A percentile compares a stretch with the other conserved stretches of the same genome.
Evolutionary conservation across 2,113 vertebrate genomes (phyloP).

Genomic region (Mandrillus leucophaeus): DNA sequence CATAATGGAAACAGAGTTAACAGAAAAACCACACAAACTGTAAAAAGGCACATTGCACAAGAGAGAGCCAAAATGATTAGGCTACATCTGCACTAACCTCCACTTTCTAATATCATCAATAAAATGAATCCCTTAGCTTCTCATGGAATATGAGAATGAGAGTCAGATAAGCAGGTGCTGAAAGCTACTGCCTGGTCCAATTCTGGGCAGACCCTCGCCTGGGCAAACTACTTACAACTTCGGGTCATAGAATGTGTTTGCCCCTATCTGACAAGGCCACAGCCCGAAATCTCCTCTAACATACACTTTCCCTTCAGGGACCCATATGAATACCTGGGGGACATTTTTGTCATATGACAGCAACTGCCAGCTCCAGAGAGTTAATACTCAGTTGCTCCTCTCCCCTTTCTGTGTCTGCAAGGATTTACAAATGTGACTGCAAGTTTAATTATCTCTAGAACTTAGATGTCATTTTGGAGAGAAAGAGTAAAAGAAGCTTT

Average conservation of each 20-base stretch:
- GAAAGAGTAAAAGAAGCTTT: not conserved
- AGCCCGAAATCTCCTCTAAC: not conserved
- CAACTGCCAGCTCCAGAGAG: not conserved
- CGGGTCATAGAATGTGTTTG: not conserved
- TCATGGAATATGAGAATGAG: not conserved
- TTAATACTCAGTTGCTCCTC: not conserved
- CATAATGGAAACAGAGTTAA: not conserved
- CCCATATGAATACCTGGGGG: not conserved
- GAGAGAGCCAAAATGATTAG: not conserved
- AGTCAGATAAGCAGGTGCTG: too few relatives aligned
- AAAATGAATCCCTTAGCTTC: not conserved
- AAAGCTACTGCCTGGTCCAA: rapidly evolving
- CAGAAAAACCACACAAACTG: not conserved
- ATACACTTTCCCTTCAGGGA: not conserved
- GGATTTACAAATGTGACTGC: not conserved
- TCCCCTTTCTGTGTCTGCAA: not conserved
- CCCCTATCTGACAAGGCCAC: too few relatives aligned
- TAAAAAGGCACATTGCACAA: not conserved
- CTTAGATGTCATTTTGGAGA: not conserved
- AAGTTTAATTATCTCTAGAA: not conserved
- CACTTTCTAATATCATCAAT: not conserved
- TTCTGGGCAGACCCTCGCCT: too few relatives aligned
- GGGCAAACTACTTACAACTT: not conserved
- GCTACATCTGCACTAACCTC: not conserved
- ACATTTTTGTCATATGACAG: not conserved